Base-by-base conservation (phyloP, 2,113 vertebrate species). In the Gopherus evgoodei region DNA sequence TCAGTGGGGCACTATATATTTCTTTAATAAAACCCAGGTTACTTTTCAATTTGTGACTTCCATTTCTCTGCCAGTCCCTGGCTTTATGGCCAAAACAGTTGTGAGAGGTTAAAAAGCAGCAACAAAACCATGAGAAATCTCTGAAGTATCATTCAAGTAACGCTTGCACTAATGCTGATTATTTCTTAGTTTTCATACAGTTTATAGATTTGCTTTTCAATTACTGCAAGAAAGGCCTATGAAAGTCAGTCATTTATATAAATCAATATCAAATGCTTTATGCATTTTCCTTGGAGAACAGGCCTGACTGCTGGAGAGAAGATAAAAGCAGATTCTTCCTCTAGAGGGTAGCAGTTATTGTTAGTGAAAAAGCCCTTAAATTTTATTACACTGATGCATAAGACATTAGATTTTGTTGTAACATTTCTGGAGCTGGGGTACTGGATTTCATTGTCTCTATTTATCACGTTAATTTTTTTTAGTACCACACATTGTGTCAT, bases 1-100 rank as follows among this genome's bases (percentile, higher is more conserved):
- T 1, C 5, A 0, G 11, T 0, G 54, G 54, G 25, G n/a, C 11
- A 2, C 16, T 1, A 8, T 4, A 8, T 3, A 81, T 44, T 47
- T 31, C 31, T 10, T 80, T 4, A 7, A 72, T 14, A 12, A 47
- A 69, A 78, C 42, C 42, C 12, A 78, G 42, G 25, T 29, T 27
- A 78, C 75, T 78, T 12, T 47, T 78, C 75, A 78, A 8, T 78
- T 11, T 0, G 14, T 38, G 29, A 2, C 14, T 47, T 84, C 47
- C 29, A 0, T 21, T 53, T 35, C 38, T 81, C 12, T 19, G 57
- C 31, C 29, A 38, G 8, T 62, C 3, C 1, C 1, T 2, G n/a
- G 84, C 59, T 22, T 35, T 49, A 9, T 2, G 11, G 16, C 52
- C 22, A 35, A 42, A 1, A 44, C 11, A 47, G 16, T 29, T 0